Conservation (phyloP, 2,113 vertebrate genomes). For the Amia ocellicauda region DNA sequence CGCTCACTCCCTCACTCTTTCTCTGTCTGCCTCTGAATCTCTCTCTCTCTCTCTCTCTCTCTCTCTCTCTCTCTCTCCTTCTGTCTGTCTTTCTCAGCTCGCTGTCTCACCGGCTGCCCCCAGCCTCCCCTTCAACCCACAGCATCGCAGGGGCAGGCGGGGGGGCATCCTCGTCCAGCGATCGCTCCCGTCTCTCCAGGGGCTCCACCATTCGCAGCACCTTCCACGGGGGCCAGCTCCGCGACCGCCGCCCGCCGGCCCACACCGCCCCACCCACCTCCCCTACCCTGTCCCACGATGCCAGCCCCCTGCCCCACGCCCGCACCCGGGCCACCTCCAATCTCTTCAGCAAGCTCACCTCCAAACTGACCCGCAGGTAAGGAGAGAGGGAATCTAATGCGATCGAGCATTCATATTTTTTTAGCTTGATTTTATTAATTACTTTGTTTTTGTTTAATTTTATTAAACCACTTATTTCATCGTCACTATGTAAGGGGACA, state of each 20-base stretch:
- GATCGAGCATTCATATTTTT: too few relatives aligned
- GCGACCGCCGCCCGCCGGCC: constrained; percentile 75
- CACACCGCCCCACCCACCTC: constrained; percentile 78
- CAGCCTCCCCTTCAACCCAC: constrained; percentile 78
- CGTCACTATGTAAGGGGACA: too few relatives aligned
- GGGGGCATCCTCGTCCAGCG: constrained; percentile 61
- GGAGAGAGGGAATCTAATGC: constrained; percentile 34
- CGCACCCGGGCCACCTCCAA: constrained; percentile 80
- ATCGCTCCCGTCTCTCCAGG: constrained; percentile 78
- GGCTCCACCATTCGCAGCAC: constrained; percentile 85
- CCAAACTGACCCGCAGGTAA: constrained; percentile 91
- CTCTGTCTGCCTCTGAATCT: neutral
- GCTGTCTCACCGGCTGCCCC: constrained; percentile 60
- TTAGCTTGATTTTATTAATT: too few relatives aligned
- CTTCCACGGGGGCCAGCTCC: constrained; percentile 88
- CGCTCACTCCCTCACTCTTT: neutral
- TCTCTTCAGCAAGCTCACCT: constrained; percentile 90
- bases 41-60: neutral
- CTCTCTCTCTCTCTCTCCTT: neutral
- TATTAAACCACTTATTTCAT: too few relatives aligned
- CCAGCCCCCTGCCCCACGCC: constrained; percentile 70
- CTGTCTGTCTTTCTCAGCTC: constrained; percentile 48
- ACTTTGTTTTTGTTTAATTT: too few relatives aligned
- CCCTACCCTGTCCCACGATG: constrained; percentile 77
- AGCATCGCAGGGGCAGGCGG: constrained; percentile 70